Evolutionary conservation across 2,797 vertebrate genomes (phyloP).

Genomic region (Chaunax sp.): DNA sequence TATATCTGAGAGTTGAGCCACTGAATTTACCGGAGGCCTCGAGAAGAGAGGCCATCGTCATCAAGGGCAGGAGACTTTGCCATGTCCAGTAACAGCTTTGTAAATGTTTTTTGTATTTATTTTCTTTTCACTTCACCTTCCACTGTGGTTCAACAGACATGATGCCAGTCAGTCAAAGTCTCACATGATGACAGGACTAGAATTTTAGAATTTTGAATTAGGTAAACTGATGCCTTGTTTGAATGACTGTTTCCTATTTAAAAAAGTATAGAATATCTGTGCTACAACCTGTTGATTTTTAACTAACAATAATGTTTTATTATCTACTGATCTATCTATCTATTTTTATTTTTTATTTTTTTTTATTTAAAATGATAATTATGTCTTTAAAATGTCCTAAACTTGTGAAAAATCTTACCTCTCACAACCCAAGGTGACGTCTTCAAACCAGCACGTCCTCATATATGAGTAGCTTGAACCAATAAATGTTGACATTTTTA

Average conservation of each 20-base stretch:
- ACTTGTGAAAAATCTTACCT: background rate
- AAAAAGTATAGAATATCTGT: background rate
- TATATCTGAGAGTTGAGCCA: constrained; percentile 44
- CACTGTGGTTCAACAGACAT: constrained; percentile 18
- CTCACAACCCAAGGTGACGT: background rate
- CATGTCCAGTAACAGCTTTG: constrained; percentile 12
- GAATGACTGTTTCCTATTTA: background rate
- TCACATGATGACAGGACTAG: background rate
- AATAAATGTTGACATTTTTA: background rate
- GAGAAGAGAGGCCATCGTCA: background rate
- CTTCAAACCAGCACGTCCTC: background rate
- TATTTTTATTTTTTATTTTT: no score
- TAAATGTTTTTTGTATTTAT: background rate
- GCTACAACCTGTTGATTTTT: background rate
- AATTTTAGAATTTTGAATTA: background rate
- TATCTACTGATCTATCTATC: background rate
- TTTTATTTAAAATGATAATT: no score
- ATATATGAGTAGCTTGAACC: background rate
- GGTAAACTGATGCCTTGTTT: background rate
- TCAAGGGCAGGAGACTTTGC: background rate
- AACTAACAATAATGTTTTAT: background rate
- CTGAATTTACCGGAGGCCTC: constrained; percentile 50
- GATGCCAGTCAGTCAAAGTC: background rate
- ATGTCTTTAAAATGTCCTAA: background rate
- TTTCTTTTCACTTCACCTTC: constrained; percentile 15